Evolutionary conservation across 2,113 vertebrate species (phyloP), one percentile per base, ranked within the genome.

Genomic region (Corapipo altera): DNA sequence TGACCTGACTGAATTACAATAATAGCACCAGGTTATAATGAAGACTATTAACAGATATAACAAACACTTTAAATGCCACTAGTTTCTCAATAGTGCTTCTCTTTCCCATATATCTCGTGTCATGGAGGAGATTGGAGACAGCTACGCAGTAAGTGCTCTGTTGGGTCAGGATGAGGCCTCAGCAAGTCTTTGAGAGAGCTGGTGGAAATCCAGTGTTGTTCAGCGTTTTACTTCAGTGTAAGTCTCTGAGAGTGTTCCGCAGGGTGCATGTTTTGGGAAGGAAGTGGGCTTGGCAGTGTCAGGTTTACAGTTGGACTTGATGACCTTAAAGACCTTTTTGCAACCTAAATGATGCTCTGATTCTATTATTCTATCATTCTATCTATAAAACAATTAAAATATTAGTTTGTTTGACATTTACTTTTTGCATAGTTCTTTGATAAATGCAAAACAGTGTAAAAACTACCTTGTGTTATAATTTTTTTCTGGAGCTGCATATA

Each of bases 131-230:
- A n/a, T 12, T 64, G 2, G 12, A 58, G 15, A 30, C 32, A 44
- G 7, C 19, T 51, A 23, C n/a, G 33, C 24, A 19, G 30, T 44
- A 14, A 58, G 78, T 44, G 20, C 12, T 0, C 0, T 58, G 11
- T 21, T 44, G 43, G 20, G 32, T 39, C 20, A 65, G 19, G 37
- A 44, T 58, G 33, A 43, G 57, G 35, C 7, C 23, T 24, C 51
- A 52, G 23, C 7, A 58, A 24, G 33, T n/a, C 17, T n/a, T 39
- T 52, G 37, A 44, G 23, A 44, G 21, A 39, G 8, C 28, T 37
- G 19, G 28, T 72, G 37, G 70, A 35, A 33, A 67, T 44, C 15
- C 28, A 30, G 20, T 15, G 14, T 4, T 44, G 11, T 15, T 65
- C 20, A 72, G 27, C 17, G 16, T 11, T 57, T 44, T 43, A 57